Evolutionary conservation across 1,140 invertebrate species (phyloP), one percentile per base, ranked within the genome.

Genomic region (Drosophila bocki): DNA sequence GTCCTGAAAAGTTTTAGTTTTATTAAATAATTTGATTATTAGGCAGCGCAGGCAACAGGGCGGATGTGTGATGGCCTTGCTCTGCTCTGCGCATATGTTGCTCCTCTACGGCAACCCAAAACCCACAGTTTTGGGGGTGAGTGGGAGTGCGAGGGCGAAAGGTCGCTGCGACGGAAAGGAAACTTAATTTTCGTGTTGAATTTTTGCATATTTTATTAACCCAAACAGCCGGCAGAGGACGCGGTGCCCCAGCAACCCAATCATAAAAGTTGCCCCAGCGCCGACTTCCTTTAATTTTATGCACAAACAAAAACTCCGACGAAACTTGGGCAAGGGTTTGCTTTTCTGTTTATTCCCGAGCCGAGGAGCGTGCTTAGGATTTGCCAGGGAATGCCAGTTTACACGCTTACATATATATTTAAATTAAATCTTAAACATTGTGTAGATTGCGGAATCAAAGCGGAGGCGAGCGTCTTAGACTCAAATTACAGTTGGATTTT

Each of bases 191-290:
- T 80, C 65, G 69, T 77, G 80, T 61, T 58, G 61, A 62, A 88
- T 78, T 84, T 87, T 87, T 87, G 84, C 84, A 87, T 87, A 87
- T 87, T 87, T 87, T 87, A 88, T 87, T 84, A 87, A 87, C 84
- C 77, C 69, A 78, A 87, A 75, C 85, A 88, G 85, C 74, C 72
- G 80, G 77, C 85, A 69, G 57, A 78, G 75, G 82, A 75, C 68
- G 61, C 80, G 70, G 82, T 48, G 48, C 13, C 60, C 35, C 41
- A 63, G 45, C 79, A 87, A 87, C 77, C 80, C 84, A 87, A 87
- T 87, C 84, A 87, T 83, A 87, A 87, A 87, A 83, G 77, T 83
- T 87, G 65, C 76, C 65, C 63, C 71, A 39, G 37, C 29, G 54
- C 35, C 61, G 61, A 48, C 45, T 75, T 67, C 60, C 83, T 63